Conservation (phyloP, 2,113 vertebrate genomes). For the Cygnus atratus region DNA sequence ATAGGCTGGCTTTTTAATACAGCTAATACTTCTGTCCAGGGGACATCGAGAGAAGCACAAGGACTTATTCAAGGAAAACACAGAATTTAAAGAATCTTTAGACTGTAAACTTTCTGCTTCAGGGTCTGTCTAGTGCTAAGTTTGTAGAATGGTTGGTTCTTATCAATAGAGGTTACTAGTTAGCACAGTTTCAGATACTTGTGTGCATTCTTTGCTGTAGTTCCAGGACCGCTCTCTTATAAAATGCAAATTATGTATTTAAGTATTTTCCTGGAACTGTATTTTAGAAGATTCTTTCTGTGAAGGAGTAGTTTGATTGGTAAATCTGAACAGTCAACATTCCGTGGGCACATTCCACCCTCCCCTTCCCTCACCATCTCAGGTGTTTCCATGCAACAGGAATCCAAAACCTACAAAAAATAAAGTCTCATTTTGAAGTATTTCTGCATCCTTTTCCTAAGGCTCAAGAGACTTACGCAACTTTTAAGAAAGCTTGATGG, state of each 20-base stretch:
- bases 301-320: neutral
- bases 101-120: neutral
- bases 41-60: neutral
- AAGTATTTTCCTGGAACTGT: neutral
- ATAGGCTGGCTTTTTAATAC: neutral
- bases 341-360: accelerated
- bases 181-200: neutral
- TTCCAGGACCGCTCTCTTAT: neutral
- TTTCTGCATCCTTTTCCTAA: neutral
- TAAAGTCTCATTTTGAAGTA: accelerated
- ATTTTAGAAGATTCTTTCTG: neutral
- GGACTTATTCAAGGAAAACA: neutral
- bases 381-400: neutral
- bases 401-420: neutral
- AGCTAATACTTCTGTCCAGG: neutral
- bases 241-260: neutral
- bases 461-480: too few species aligned
- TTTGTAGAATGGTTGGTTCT: neutral
- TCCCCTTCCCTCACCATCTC: neutral
- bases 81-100: neutral
- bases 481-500: neutral
- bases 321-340: neutral
- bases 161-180: neutral
- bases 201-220: neutral
- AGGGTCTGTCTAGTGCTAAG: neutral